phyloP scores from a whole-genome alignment of 2,888 invertebrate species.

The Belgica antarctica region DNA sequence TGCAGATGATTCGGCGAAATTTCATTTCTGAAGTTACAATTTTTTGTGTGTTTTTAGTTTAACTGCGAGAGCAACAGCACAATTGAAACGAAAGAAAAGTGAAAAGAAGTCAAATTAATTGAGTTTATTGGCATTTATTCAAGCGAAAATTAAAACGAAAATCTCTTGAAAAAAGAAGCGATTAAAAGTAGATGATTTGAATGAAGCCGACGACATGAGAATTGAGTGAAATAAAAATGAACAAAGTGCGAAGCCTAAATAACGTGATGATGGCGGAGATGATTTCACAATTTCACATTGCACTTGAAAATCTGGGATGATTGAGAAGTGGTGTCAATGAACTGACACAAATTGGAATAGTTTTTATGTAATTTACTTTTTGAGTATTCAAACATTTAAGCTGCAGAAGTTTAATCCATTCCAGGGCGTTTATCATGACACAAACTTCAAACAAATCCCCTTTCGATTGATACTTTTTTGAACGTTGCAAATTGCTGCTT shows the following conservation, averaged over 20 bases:
- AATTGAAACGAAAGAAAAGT: not conserved
- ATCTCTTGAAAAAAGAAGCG: conserved; percentile 14
- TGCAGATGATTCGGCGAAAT: not conserved
- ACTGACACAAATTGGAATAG: too few relatives aligned
- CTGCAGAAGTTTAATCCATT: too few relatives aligned
- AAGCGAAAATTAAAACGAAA: conserved; percentile 29
- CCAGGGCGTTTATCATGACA: too few relatives aligned
- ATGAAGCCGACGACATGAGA: not conserved
- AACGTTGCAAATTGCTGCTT: not conserved
- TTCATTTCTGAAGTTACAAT: conserved; percentile 13
- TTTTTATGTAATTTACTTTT: too few relatives aligned
- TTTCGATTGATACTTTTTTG: too few relatives aligned
- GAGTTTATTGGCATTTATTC: conserved; percentile 40
- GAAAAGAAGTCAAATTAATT: conserved; percentile 25
- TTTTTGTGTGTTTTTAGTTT: conserved; percentile 22
- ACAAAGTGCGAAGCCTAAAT: not conserved
- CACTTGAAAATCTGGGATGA: too few relatives aligned
- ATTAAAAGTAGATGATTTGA: conserved; percentile 29
- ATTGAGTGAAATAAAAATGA: not conserved
- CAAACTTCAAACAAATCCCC: too few relatives aligned
- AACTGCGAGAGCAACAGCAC: not conserved
- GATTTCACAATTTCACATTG: not conserved
- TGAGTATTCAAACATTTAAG: too few relatives aligned
- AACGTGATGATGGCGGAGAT: not conserved
- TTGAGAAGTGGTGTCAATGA: too few relatives aligned